A percentile compares a stretch with the other conserved stretches of the same genome.
phyloP scores from a whole-genome alignment of 1,140 invertebrate genomes.

The Penaeus japonicus region DNA sequence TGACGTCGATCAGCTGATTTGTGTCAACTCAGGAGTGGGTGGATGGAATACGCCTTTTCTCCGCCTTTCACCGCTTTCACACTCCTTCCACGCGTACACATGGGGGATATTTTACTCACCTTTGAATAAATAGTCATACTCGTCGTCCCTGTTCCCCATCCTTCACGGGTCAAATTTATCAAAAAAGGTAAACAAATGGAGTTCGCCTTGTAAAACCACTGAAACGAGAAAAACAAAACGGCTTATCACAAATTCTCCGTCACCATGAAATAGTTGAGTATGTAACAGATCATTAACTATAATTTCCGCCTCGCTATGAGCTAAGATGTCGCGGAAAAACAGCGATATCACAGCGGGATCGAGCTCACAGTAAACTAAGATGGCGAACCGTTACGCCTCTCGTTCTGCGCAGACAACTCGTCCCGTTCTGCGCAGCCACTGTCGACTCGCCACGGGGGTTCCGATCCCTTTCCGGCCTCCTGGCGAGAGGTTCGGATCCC shows the following conservation, averaged over 20 bases:
- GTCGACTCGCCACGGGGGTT: neutral
- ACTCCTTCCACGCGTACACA: neutral
- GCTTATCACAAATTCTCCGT: conserved; percentile 29
- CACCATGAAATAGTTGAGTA: conserved; percentile 19
- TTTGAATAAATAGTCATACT: conserved; percentile 99
- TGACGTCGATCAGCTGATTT: conserved; percentile 53
- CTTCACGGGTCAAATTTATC: conserved; percentile 23
- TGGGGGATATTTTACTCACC: conserved; percentile 72
- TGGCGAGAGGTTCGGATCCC: neutral
- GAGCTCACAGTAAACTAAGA: conserved; percentile 39
- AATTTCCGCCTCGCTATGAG: neutral
- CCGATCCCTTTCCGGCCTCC: neutral
- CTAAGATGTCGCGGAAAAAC: conserved; percentile 22
- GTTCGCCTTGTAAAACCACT: conserved; percentile 10
- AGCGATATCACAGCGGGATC: conserved; percentile 26
- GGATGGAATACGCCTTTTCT: neutral
- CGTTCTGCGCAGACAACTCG: neutral
- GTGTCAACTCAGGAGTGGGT: conserved; percentile 41
- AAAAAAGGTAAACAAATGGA: conserved; percentile 47
- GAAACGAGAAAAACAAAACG: conserved; percentile 14
- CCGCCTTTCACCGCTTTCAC: neutral
- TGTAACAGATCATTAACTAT: conserved; percentile 25
- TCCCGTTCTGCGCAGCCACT: neutral
- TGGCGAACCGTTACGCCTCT: conserved; percentile 56
- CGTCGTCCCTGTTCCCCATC: conserved; percentile 97